These are phyloP conservation scores for Octopus bimaculoides DNA, from an alignment of 1,140 invertebrate species.

Conservation along the genomic window DNA sequence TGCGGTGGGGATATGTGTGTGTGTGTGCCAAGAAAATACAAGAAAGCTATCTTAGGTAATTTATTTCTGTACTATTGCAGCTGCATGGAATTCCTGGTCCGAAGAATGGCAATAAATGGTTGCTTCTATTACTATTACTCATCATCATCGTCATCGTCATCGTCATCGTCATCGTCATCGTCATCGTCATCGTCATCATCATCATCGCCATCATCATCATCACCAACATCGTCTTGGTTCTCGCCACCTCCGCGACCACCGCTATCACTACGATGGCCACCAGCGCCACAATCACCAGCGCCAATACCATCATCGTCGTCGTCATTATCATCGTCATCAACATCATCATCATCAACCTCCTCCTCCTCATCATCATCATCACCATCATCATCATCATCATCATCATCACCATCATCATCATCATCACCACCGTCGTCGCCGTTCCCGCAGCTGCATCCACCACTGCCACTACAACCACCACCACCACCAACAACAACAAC, in stretches of 20 bases:
- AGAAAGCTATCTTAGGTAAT: too few species aligned
- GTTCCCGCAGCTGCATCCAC: not conserved
- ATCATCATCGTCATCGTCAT: slow-evolving; percentile 11
- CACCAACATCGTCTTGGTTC: too few species aligned
- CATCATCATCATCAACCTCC: slow-evolving; percentile 18
- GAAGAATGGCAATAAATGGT: not conserved
- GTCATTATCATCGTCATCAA: slow-evolving; percentile 12
- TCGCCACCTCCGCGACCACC: slow-evolving; percentile 18
- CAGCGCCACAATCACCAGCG: slow-evolving; percentile 8
- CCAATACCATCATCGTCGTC: slow-evolving; percentile 16
- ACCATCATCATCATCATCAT: slow-evolving; percentile 17
- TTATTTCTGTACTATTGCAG: too few species aligned
- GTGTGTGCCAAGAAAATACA: too few species aligned
- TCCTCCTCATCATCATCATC: slow-evolving; percentile 17
- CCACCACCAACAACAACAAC: not conserved
- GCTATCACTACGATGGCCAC: too few species aligned
- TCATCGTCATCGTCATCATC: slow-evolving; percentile 16
- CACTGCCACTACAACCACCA: not conserved
- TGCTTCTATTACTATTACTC: not conserved
- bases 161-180: not conserved
- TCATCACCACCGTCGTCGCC: not conserved
- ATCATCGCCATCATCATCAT: not conserved
- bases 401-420: slow-evolving; percentile 14
- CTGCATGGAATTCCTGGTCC: not conserved
- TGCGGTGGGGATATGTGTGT: too few species aligned